These are phyloP conservation scores for Gadus macrocephalus DNA, from an alignment of 2,113 vertebrate species.

Conservation along the genomic window DNA sequence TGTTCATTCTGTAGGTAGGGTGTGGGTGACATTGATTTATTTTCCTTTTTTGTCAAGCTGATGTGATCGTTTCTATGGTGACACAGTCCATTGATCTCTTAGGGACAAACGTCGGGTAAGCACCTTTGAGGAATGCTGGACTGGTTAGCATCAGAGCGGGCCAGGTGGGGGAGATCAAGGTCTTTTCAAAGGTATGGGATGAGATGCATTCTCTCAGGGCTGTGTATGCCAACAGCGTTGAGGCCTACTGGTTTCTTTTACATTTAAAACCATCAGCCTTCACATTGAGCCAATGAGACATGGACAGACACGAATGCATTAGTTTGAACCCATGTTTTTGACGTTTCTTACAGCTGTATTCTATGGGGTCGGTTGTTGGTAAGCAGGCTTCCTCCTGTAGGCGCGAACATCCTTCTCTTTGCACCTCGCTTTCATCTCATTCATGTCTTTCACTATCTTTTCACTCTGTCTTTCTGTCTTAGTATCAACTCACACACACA, in stretches of 20 bases:
- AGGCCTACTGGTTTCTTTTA: background rate
- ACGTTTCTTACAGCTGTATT: too few relatives aligned
- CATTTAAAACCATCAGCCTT: background rate
- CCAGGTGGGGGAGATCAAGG: slow-evolving; percentile 41
- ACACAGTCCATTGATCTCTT: slow-evolving; percentile 52
- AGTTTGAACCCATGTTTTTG: too few relatives aligned
- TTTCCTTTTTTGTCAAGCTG: slow-evolving; percentile 43
- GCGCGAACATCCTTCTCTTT: too few relatives aligned
- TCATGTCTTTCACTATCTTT: background rate
- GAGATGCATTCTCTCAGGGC: slow-evolving; percentile 11
- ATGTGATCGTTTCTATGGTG: slow-evolving; percentile 49
- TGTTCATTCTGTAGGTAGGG: slow-evolving; percentile 25
- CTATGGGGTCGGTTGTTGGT: too few relatives aligned
- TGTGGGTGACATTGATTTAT: slow-evolving; percentile 53
- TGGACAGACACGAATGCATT: too few relatives aligned
- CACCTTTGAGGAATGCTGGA: slow-evolving; percentile 57
- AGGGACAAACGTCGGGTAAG: slow-evolving; percentile 57
- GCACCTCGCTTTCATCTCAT: too few relatives aligned
- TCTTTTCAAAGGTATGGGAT: slow-evolving; percentile 24
- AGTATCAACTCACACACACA: background rate
- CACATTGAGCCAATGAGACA: too few relatives aligned
- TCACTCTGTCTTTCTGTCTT: background rate
- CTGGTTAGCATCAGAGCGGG: slow-evolving; percentile 46
- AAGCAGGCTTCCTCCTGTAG: too few relatives aligned
- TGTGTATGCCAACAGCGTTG: slow-evolving; percentile 2